Evolutionary conservation across 2,888 invertebrate genomes (phyloP).

Genomic region (Hypselothyrea guttata): DNA sequence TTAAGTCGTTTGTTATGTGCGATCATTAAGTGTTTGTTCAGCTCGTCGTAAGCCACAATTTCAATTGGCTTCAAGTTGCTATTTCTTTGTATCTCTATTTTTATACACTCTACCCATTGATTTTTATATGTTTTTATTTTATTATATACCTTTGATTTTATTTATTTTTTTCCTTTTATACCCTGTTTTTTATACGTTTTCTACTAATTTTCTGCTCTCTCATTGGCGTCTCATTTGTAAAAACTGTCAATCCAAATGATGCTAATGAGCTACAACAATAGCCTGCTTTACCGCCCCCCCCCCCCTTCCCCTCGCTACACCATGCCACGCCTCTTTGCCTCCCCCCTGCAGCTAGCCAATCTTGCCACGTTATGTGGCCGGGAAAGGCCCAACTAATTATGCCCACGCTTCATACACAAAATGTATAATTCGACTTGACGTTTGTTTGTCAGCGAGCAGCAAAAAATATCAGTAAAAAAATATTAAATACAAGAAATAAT

Average conservation of each 20-base stretch:
- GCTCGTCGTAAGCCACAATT: constrained; percentile 20
- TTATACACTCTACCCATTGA: not conserved
- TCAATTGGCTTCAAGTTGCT: constrained; percentile 21
- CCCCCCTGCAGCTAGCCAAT: not conserved
- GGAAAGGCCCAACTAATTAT: constrained; percentile 28
- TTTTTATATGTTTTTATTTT: not conserved
- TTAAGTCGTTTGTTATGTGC: constrained; percentile 28
- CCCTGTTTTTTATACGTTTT: too few species aligned
- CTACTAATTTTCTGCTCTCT: constrained; percentile 31
- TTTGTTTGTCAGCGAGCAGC: constrained; percentile 3
- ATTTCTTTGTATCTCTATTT: not conserved
- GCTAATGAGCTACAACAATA: constrained; percentile 42
- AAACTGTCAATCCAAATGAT: constrained; percentile 36
- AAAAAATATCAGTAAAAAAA: not conserved
- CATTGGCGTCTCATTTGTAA: constrained; percentile 43
- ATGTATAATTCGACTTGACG: constrained; percentile 14
- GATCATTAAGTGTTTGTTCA: constrained; percentile 43
- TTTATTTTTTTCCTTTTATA: constrained; percentile 6
- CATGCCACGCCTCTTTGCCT: not conserved
- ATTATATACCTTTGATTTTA: too few species aligned
- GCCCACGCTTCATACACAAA: constrained; percentile 18
- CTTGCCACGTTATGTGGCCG: constrained; percentile 11
- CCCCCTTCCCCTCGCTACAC: not conserved
- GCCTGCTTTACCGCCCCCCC: not conserved
- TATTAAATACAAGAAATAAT: constrained; percentile 5